phyloP scores from a whole-genome alignment of 2,888 invertebrate species.

The Plutella xylostella region DNA sequence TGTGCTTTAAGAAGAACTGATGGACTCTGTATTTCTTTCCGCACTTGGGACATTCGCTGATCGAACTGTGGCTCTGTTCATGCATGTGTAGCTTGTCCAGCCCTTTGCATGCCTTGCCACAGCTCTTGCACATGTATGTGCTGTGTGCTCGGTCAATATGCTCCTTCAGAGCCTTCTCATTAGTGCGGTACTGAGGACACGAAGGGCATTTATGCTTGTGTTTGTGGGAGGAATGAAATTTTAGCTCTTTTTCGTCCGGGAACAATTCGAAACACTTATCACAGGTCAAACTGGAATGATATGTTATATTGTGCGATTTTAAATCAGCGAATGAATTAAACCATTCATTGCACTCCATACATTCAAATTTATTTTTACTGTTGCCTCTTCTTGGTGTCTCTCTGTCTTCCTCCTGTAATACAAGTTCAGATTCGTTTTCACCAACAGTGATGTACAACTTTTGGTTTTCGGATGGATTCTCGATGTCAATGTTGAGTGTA shows the following conservation, averaged over 20 bases:
- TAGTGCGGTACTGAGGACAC: conserved; percentile 31
- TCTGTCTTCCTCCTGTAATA: conserved; percentile 28
- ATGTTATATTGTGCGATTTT: conserved; percentile 30
- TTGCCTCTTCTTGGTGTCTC: conserved; percentile 7
- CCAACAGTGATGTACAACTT: conserved; percentile 34
- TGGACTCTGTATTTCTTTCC: conserved; percentile 35
- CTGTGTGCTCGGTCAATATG: conserved; percentile 35
- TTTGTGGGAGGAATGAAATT: conserved; percentile 24
- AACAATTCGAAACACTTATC: conserved; percentile 33
- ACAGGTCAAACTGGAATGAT: conserved; percentile 35
- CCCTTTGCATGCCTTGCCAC: conserved; percentile 43
- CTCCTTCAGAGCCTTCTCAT: conserved; percentile 30
- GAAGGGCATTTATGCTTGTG: conserved; percentile 33
- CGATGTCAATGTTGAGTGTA: conserved; percentile 27
- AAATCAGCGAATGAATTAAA: conserved; percentile 27
- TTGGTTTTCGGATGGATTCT: conserved; percentile 24
- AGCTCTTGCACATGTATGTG: conserved; percentile 40
- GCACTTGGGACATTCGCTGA: conserved; percentile 32
- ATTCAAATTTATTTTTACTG: conserved; percentile 21
- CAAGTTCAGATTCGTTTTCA: conserved; percentile 30
- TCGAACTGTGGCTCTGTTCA: conserved; percentile 31
- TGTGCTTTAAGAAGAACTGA: conserved; percentile 20
- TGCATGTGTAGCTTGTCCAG: conserved; percentile 38
- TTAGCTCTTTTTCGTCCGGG: conserved; percentile 24
- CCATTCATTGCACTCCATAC: conserved; percentile 28